Percentiles rank a stretch among this genome's conserved stretches.
Conservation (phyloP, 2,113 vertebrate species). For the Regulus satrapa region DNA sequence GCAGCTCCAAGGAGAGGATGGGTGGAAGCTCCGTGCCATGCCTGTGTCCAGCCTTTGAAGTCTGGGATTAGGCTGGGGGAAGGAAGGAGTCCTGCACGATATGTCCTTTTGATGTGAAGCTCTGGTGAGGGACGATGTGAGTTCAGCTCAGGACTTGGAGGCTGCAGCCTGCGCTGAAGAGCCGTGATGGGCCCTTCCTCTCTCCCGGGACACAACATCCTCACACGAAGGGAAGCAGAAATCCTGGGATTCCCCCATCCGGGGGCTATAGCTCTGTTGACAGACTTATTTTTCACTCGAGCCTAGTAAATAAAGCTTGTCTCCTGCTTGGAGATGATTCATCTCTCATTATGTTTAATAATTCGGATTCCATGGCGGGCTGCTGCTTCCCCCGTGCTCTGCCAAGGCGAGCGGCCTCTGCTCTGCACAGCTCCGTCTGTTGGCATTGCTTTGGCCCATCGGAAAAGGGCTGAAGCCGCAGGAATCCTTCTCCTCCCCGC, state of each 20-base stretch:
- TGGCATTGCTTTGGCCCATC: not conserved
- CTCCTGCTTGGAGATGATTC: not conserved
- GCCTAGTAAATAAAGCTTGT: not conserved
- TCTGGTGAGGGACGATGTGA: not conserved
- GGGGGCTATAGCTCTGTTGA: not conserved
- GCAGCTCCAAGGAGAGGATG: not conserved
- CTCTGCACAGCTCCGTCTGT: conserved; percentile 54
- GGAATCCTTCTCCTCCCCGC: not conserved
- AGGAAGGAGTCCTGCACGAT: not conserved
- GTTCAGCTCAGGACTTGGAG: not conserved
- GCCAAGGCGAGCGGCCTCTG: not conserved
- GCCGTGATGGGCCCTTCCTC: not conserved
- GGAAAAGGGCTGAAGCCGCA: not conserved
- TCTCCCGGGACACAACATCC: not conserved
- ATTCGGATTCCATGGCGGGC: not conserved
- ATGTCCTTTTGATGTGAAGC: not conserved
- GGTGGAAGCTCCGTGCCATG: not conserved
- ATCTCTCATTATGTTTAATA: conserved; percentile 5
- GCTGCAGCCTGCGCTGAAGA: not conserved
- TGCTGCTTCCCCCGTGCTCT: not conserved
- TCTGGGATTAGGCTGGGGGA: not conserved
- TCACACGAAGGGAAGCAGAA: not conserved
- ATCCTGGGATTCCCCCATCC: not conserved
- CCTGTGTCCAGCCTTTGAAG: not conserved
- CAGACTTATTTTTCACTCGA: conserved; percentile 17